Evolutionary conservation across 1,140 invertebrate genomes (phyloP).

Genomic region (Bathynomus jamesi): DNA sequence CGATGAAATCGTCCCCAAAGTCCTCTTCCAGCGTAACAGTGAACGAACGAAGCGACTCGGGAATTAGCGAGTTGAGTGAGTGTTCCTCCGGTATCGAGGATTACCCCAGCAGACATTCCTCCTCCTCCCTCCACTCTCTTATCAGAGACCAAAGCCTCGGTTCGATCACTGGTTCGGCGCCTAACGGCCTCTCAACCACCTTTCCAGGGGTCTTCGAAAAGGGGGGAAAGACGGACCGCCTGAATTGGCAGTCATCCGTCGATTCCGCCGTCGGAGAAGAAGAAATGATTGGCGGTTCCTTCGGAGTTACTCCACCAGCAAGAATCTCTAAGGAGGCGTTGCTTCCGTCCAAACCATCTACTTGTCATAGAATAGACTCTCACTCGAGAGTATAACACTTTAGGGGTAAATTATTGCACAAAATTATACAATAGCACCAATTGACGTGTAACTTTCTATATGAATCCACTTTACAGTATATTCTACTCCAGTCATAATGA

Average conservation of each 20-base stretch:
- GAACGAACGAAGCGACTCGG: slow-evolving; percentile 60
- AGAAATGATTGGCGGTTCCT: background rate
- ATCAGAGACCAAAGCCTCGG: slow-evolving; percentile 8
- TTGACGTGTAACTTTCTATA: too few species aligned
- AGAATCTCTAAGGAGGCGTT: background rate
- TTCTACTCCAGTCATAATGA: background rate
- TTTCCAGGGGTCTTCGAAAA: slow-evolving; percentile 17
- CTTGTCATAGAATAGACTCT: background rate
- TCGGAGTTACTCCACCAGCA: background rate
- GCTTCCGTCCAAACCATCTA: background rate
- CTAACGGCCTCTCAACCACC: slow-evolving; percentile 8
- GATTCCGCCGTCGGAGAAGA: slow-evolving; percentile 31
- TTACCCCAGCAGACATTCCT: background rate
- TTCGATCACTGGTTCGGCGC: slow-evolving; percentile 23
- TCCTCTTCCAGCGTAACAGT: slow-evolving; percentile 59
- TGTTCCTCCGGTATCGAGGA: slow-evolving; percentile 34
- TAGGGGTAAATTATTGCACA: too few species aligned
- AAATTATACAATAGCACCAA: too few species aligned
- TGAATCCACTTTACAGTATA: background rate
- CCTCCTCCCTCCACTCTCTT: slow-evolving; percentile 15
- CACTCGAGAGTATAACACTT: background rate
- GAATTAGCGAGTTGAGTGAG: slow-evolving; percentile 38
- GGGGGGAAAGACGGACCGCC: slow-evolving; percentile 25
- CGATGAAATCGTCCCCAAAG: slow-evolving; percentile 52
- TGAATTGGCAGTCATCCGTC: slow-evolving; percentile 35